A percentile compares a stretch with the other conserved stretches of the same genome.
Evolutionary conservation across 2,113 vertebrate genomes (phyloP).

Genomic region (Corydoras maculifer): DNA sequence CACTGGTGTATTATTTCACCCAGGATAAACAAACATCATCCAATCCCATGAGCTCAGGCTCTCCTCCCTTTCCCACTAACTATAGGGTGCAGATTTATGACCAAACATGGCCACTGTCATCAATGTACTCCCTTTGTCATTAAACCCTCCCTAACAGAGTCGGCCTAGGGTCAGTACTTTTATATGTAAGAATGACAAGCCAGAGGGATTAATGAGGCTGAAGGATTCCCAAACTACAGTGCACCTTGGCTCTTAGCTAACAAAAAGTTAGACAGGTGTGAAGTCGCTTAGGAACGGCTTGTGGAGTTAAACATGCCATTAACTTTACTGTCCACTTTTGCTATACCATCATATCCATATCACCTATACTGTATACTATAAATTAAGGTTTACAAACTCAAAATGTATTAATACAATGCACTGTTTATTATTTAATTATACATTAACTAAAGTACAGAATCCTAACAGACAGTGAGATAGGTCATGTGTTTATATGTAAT

Average conservation of each 20-base stretch:
- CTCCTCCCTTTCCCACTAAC: constrained; percentile 50
- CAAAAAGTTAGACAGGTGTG: neutral
- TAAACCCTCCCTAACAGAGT: constrained; percentile 26
- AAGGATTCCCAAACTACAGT: neutral
- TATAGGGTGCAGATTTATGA: constrained; percentile 47
- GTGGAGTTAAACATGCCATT: too few species aligned
- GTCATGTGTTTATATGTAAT: too few species aligned
- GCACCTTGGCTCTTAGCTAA: constrained; percentile 1
- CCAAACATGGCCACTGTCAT: constrained; percentile 59
- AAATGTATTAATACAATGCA: too few species aligned
- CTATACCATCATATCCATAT: too few species aligned
- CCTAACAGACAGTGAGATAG: too few species aligned
- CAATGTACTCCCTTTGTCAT: constrained; percentile 47
- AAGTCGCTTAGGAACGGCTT: too few species aligned
- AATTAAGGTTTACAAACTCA: too few species aligned
- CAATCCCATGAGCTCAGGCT: constrained; percentile 43
- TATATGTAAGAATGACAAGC: constrained; percentile 34
- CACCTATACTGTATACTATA: too few species aligned
- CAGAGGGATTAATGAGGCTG: neutral
- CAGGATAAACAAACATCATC: constrained; percentile 54
- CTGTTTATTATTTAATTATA: too few species aligned
- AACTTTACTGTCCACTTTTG: too few species aligned
- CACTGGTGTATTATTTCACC: constrained; percentile 49
- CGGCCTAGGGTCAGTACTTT: constrained; percentile 40
- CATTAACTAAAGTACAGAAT: too few species aligned